phyloP scores from a whole-genome alignment of 2,888 invertebrate species.

The Phaedon cochleariae region DNA sequence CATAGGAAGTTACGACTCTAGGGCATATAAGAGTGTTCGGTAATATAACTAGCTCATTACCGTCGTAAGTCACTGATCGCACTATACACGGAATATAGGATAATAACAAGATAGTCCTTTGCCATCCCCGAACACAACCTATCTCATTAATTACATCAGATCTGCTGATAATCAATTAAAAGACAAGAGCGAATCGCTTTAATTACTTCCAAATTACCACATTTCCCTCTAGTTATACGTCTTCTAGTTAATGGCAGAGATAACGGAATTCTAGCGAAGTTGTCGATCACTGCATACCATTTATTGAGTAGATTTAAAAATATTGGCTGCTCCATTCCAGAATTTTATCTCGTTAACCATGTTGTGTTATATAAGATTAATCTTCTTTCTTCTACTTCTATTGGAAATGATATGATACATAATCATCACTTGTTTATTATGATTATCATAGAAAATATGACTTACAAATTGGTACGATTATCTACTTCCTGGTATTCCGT shows the following conservation, averaged over 20 bases:
- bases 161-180: conserved; percentile 53
- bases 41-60: conserved; percentile 49
- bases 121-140: conserved; percentile 35
- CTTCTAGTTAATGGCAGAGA: conserved; percentile 14
- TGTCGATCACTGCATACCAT: background rate
- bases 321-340: too few species aligned
- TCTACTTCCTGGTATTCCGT: too few species aligned
- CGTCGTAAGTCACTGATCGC: conserved; percentile 41
- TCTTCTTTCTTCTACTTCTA: too few species aligned
- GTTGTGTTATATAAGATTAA: too few species aligned
- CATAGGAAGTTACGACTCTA: conserved; percentile 24
- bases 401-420: too few species aligned
- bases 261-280: background rate
- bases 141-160: conserved; percentile 47
- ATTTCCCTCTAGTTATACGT: conserved; percentile 23
- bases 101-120: conserved; percentile 46
- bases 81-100: conserved; percentile 35
- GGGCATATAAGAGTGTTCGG: conserved; percentile 23
- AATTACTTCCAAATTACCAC: conserved; percentile 46
- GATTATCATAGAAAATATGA: too few species aligned
- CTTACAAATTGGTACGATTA: too few species aligned
- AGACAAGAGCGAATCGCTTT: conserved; percentile 48
- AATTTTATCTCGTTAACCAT: too few species aligned
- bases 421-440: too few species aligned
- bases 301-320: too few species aligned